Percentiles rank a stretch among this genome's conserved stretches.
Evolutionary conservation across 2,113 vertebrate species (phyloP).

Genomic region (Plestiodon gilberti): DNA sequence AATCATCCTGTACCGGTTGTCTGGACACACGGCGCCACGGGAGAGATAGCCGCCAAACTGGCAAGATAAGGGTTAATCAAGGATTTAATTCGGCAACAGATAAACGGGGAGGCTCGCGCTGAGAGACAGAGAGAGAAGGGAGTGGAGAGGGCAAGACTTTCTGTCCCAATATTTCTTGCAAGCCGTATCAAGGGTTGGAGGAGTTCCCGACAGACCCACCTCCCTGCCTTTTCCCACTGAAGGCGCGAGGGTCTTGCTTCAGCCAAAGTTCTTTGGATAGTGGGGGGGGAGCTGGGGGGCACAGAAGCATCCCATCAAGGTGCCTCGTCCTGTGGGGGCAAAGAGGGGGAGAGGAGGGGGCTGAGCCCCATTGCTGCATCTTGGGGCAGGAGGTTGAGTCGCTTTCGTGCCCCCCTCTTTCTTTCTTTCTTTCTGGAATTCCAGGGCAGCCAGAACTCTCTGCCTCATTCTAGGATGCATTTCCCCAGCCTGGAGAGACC

Average conservation of each 20-base stretch:
- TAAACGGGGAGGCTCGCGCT: slow-evolving; percentile 69
- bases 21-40: slow-evolving; percentile 95
- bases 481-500: background rate
- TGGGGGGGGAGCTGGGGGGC: background rate
- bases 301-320: no score
- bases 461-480: no score
- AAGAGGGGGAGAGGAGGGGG: background rate
- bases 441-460: background rate
- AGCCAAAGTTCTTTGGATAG: no score
- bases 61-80: slow-evolving; percentile 88
- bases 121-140: slow-evolving; percentile 31
- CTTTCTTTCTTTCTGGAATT: no score
- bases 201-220: background rate
- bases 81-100: slow-evolving; percentile 81
- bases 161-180: slow-evolving; percentile 25
- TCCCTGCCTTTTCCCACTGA: background rate
- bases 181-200: slow-evolving; percentile 43
- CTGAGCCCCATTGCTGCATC: no score
- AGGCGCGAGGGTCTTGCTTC: background rate
- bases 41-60: slow-evolving; percentile 89
- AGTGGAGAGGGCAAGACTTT: slow-evolving; percentile 35
- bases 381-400: no score
- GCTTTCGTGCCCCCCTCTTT: background rate
- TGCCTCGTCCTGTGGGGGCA: background rate
- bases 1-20: slow-evolving; percentile 94